A percentile compares a stretch with the other conserved stretches of the same genome.
Conservation (phyloP, 2,113 vertebrate species). For the Cynoglossus semilaevis region DNA sequence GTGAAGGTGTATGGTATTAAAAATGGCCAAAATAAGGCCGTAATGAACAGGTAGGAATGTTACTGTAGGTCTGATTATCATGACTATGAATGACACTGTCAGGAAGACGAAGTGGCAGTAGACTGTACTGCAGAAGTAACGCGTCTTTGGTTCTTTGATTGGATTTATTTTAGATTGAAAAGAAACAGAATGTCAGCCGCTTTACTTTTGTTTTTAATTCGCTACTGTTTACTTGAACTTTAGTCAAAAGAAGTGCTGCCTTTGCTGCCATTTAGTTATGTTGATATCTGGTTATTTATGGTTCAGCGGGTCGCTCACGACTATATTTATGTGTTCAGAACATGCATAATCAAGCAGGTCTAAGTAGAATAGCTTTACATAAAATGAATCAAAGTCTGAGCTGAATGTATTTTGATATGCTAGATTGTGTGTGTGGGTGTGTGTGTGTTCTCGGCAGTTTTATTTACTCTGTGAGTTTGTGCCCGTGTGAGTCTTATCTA, state of each 20-base stretch:
- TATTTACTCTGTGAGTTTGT: conserved; percentile 6
- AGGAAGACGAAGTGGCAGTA: no score
- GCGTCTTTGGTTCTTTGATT: no score
- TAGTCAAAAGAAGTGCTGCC: neutral
- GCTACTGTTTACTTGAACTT: conserved; percentile 1
- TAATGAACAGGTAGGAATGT: no score
- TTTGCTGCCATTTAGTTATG: neutral
- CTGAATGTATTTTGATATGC: conserved; percentile 48
- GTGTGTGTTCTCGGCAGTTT: conserved; percentile 20
- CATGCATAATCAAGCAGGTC: conserved; percentile 9
- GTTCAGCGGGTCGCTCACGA: neutral
- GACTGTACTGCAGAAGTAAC: no score
- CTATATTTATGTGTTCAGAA: conserved; percentile 6
- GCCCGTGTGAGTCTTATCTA: conserved; percentile 75
- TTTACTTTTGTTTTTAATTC: neutral
- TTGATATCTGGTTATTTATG: conserved; percentile 10
- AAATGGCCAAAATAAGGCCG: no score
- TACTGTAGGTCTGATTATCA: no score
- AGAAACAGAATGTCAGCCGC: no score
- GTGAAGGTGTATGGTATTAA: no score
- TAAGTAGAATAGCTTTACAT: conserved; percentile 35
- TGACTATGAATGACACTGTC: no score
- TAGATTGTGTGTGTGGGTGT: conserved; percentile 17
- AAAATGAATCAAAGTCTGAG: conserved; percentile 31
- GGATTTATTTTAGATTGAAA: no score